Percentiles rank a stretch among this genome's conserved stretches.
These are phyloP conservation scores for Porites lobata DNA, from an alignment of 92 coral and sea anemone genomes.

Conservation along the genomic window DNA sequence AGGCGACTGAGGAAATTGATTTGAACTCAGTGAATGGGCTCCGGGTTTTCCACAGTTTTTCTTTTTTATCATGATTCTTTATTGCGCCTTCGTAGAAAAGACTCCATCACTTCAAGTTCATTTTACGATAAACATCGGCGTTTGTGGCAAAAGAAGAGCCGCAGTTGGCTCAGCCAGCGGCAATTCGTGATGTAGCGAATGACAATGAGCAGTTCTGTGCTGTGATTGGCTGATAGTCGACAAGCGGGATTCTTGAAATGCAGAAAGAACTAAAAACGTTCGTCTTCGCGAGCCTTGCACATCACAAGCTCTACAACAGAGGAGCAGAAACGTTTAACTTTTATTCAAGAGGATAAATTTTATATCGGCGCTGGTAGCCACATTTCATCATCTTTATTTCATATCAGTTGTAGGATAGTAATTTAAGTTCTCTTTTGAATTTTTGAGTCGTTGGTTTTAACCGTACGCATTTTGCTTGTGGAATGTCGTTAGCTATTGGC, in stretches of 20 bases:
- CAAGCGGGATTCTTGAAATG: constrained; percentile 97
- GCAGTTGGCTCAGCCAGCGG: constrained; percentile 46
- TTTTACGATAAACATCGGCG: background rate
- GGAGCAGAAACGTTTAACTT: background rate
- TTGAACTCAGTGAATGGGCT: no score
- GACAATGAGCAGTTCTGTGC: constrained; percentile 59
- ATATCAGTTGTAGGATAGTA: background rate
- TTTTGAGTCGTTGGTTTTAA: constrained; percentile 33
- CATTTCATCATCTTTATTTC: background rate
- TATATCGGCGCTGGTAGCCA: constrained; percentile 29
- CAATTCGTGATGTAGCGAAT: constrained; percentile 34
- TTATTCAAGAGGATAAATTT: background rate
- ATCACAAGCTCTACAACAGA: background rate
- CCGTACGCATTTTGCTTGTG: constrained; percentile 19
- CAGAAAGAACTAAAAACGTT: constrained; percentile 85
- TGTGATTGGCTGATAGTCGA: constrained; percentile 84
- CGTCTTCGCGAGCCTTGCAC: constrained; percentile 73
- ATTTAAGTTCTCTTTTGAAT: constrained; percentile 18
- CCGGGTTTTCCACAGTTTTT: no score
- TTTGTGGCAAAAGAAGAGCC: background rate
- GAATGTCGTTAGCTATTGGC: constrained; percentile 91
- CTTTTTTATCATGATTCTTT: no score
- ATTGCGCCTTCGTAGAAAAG: no score
- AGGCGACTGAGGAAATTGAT: no score
- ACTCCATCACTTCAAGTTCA: background rate